phyloP scores from a whole-genome alignment of 2,888 invertebrate genomes.

The Eupithecia insigniata region DNA sequence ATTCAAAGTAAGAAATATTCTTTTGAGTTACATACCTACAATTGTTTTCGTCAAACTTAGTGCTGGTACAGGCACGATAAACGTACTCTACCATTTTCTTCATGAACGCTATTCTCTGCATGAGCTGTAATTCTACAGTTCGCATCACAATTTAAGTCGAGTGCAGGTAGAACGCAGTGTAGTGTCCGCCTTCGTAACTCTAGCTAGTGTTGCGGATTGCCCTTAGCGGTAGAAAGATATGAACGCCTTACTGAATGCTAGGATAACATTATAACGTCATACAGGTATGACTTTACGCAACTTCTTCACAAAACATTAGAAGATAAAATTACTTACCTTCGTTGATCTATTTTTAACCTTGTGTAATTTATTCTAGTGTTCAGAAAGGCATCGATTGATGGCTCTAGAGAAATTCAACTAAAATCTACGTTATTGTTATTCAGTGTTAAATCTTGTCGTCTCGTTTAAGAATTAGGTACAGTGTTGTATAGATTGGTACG shows the following conservation, averaged over 20 bases:
- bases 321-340: background rate
- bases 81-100: background rate
- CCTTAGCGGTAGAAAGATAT: slow-evolving; percentile 72
- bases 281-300: no score
- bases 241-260: slow-evolving; percentile 63
- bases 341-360: background rate
- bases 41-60: background rate
- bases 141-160: slow-evolving; percentile 46
- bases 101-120: background rate
- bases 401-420: slow-evolving; percentile 74
- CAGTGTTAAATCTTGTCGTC: slow-evolving; percentile 83
- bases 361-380: slow-evolving; percentile 51
- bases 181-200: slow-evolving; percentile 78
- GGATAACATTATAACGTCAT: slow-evolving; percentile 40
- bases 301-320: slow-evolving; percentile 1
- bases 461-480: slow-evolving; percentile 79
- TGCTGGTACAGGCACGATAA: background rate
- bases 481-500: slow-evolving; percentile 83
- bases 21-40: background rate
- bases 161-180: slow-evolving; percentile 69
- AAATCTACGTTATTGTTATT: slow-evolving; percentile 82
- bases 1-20: background rate
- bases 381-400: slow-evolving; percentile 69
- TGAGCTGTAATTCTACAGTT: slow-evolving; percentile 3
- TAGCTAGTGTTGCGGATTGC: slow-evolving; percentile 77